Percentiles rank a stretch among this genome's conserved stretches.
Evolutionary conservation across 2,888 invertebrate genomes (phyloP).

Genomic region (Hypena proboscidalis): DNA sequence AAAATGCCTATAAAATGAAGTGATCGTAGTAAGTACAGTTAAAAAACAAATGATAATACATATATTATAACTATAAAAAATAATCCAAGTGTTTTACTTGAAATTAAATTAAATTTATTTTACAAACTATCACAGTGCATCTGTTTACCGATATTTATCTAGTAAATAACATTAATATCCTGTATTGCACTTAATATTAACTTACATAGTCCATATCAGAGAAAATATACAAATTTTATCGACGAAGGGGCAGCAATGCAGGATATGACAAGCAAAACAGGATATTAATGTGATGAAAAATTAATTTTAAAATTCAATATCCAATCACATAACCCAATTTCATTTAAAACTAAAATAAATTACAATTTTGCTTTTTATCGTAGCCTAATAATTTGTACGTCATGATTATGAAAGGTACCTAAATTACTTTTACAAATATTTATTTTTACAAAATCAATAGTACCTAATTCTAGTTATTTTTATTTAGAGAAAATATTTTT

Average conservation of each 20-base stretch:
- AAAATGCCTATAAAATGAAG: no score
- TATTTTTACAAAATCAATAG: no score
- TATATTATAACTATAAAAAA: conserved; percentile 6
- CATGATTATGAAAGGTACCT: conserved; percentile 15
- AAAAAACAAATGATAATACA: conserved; percentile 26
- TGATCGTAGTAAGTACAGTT: conserved; percentile 18
- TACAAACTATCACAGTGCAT: conserved; percentile 71
- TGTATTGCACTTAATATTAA: not conserved
- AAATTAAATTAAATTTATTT: conserved; percentile 26
- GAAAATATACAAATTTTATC: no score
- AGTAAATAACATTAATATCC: conserved; percentile 20
- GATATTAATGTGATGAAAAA: conserved; percentile 14
- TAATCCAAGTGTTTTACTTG: conserved; percentile 12
- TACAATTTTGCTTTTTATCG: conserved; percentile 20
- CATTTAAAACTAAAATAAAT: conserved; percentile 31
- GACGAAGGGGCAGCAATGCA: no score
- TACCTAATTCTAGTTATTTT: no score
- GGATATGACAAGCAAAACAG: not conserved
- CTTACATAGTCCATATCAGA: not conserved
- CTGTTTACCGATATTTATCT: conserved; percentile 50
- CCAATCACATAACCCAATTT: conserved; percentile 35
- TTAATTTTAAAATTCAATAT: conserved; percentile 8
- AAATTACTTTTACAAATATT: not conserved
- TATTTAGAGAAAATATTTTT: no score
- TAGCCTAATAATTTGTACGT: conserved; percentile 30